Conservation (phyloP, 2,888 invertebrate species). For the Aleiodes alternator region DNA sequence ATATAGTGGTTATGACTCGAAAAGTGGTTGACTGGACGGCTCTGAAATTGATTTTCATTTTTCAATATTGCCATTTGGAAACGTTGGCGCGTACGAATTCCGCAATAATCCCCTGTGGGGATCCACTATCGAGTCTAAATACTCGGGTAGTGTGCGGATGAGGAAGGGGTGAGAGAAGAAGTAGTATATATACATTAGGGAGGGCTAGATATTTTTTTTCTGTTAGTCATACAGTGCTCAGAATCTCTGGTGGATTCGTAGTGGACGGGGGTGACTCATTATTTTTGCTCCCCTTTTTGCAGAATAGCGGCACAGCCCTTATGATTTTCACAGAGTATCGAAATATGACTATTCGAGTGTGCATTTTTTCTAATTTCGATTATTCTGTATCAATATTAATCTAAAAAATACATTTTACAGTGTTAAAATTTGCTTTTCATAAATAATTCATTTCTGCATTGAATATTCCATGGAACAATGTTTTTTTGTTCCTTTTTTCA, state of each 20-base stretch:
- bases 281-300: slow-evolving; percentile 65
- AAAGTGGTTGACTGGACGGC: slow-evolving; percentile 40
- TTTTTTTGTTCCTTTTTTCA: too few relatives aligned
- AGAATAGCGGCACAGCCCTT: slow-evolving; percentile 36
- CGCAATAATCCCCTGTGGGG: slow-evolving; percentile 56
- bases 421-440: too few relatives aligned
- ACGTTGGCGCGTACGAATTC: slow-evolving; percentile 57
- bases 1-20: slow-evolving; percentile 34
- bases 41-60: slow-evolving; percentile 50
- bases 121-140: slow-evolving; percentile 33
- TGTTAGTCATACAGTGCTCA: slow-evolving; percentile 10
- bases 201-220: slow-evolving; percentile 20
- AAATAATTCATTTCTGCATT: too few relatives aligned
- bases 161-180: background rate
- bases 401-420: too few relatives aligned
- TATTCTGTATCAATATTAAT: background rate
- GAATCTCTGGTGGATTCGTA: slow-evolving; percentile 49
- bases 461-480: too few relatives aligned
- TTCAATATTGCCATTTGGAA: slow-evolving; percentile 55
- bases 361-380: background rate
- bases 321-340: background rate
- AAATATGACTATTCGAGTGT: slow-evolving; percentile 12
- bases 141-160: too few relatives aligned
- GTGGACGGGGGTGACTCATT: slow-evolving; percentile 70
- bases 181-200: slow-evolving; percentile 16